Conservation (phyloP, 2,888 invertebrate genomes). For the Pachycephus smyrnensis region DNA sequence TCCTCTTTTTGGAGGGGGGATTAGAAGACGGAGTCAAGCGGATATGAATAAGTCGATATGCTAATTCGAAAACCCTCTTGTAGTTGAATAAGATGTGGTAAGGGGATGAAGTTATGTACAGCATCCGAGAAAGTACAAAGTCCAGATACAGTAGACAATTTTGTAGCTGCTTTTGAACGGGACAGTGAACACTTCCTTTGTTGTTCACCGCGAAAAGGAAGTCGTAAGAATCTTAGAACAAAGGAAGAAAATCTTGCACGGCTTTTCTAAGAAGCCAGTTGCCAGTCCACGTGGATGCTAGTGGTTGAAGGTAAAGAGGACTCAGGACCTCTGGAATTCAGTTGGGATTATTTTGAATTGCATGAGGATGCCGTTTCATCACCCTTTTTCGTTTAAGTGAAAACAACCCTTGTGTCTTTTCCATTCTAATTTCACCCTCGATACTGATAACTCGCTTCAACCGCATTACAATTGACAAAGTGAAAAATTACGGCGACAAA, state of each 20-base stretch:
- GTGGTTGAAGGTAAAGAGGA: background rate
- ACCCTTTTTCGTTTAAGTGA: background rate
- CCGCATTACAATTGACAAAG: too few species aligned
- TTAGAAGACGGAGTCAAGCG: constrained; percentile 29
- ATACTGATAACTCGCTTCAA: too few species aligned
- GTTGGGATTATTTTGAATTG: constrained; percentile 62
- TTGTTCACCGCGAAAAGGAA: constrained; percentile 40
- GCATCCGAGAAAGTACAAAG: constrained; percentile 44
- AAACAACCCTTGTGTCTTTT: background rate
- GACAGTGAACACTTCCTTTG: constrained; percentile 43
- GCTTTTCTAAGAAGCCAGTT: background rate
- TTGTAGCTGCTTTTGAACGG: constrained; percentile 29
- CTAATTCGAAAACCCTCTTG: constrained; percentile 56
- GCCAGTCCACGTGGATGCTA: background rate
- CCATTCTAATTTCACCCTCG: too few species aligned
- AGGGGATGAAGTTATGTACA: constrained; percentile 46
- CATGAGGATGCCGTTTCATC: constrained; percentile 43
- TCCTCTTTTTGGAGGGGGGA: background rate
- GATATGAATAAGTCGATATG: constrained; percentile 64
- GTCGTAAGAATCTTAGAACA: constrained; percentile 59
- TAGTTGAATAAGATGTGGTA: constrained; percentile 51
- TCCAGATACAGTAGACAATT: constrained; percentile 37
- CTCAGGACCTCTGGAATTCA: constrained; percentile 49
- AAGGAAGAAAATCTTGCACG: constrained; percentile 31
- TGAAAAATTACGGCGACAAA: too few species aligned